Conservation (phyloP, 2,113 vertebrate genomes). For the Onychorhynchus coronatus region DNA sequence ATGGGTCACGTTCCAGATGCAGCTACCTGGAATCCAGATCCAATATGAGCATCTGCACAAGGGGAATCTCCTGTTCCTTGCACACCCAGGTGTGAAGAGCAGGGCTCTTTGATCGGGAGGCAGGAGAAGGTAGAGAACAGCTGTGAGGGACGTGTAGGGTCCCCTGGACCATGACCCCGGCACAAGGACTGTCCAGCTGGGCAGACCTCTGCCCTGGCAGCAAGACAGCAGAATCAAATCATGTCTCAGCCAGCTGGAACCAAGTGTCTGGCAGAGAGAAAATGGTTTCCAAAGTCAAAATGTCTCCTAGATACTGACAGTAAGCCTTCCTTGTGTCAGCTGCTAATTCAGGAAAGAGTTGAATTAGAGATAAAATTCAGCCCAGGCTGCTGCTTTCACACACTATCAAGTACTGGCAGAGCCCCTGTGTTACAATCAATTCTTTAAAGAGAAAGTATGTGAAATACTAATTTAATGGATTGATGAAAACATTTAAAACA, state of each 20-base stretch:
- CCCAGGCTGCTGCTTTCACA: neutral
- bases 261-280: constrained; percentile 34
- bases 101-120: neutral
- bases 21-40: neutral
- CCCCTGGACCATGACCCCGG: neutral
- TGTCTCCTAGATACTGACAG: constrained; percentile 49
- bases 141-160: accelerated
- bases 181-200: neutral
- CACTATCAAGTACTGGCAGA: neutral
- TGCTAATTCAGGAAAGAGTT: constrained; percentile 11
- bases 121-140: neutral
- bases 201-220: neutral
- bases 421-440: neutral
- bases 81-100: neutral
- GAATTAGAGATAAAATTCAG: constrained; percentile 24
- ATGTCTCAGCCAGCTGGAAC: neutral
- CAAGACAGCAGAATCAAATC: neutral
- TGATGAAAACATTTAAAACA: neutral
- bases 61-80: neutral
- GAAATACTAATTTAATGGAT: neutral
- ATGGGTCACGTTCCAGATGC: neutral
- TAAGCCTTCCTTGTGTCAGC: neutral
- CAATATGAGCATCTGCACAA: neutral
- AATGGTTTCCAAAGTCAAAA: constrained; percentile 68
- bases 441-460: neutral